Base-by-base conservation (phyloP, 2,888 invertebrate genomes). In the Papilio elwesi region DNA sequence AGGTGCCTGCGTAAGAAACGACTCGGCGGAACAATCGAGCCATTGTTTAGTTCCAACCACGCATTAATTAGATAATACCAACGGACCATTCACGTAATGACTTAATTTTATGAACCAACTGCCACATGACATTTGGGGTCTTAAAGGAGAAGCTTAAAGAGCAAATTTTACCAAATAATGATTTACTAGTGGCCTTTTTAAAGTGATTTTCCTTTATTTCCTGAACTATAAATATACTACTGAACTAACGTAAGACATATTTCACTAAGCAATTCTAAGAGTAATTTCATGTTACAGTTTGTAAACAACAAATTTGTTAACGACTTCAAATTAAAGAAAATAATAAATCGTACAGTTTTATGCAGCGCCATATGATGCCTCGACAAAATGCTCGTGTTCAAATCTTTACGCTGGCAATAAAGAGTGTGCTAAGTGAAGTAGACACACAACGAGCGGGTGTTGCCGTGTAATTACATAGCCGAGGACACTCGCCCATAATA, bases 21-120 rank as follows among this genome's bases (percentile, higher is more conserved):
- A 74, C 78, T 77, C 78, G 75, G 75, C 75, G 75, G 81, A 86
- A 88, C 87, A 87, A 87, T 86, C 82, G 83, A 66, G 71, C 84
- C 83, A 87, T 88, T 88, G 88, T 88, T 81, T 85, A 80, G 80
- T 81, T 79, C 79, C 81, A 77, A 80, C 80, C 85, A 81, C 81
- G 85, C 87, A 87, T 88, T 85, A 83, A 87, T 87, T 87, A 85
- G 85, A 83, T 86, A 84, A 83, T 83, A 83, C 53, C 53, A 36
- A 81, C 82, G 81, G 80, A 83, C 82, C 79, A 83, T 83, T 81
- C 78, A 82, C 80, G 79, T 85, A 85, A 88, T 88, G 85, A 83
- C 86, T 87, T 87, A 82, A 88, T 87, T 87, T 81, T 78, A 77
- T 80, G 80, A 78, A 78, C 79, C 75, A 65, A 53, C 63, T 55